phyloP scores from a whole-genome alignment of 2,113 vertebrate genomes.

The Buteo buteo region DNA sequence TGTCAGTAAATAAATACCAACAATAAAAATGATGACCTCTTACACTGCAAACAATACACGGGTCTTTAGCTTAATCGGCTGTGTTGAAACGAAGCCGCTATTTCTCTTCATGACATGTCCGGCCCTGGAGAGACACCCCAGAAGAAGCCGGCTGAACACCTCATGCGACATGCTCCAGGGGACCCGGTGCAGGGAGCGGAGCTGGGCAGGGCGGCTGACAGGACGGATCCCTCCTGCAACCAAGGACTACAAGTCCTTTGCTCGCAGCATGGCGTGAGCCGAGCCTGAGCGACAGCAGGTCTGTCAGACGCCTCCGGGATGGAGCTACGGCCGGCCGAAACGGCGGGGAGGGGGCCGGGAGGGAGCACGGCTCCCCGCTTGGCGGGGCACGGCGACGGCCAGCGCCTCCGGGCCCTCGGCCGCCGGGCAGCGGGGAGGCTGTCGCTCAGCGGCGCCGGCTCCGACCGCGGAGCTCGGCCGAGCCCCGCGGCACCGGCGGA shows the following conservation, averaged over 20 bases:
- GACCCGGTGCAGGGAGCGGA: accelerated
- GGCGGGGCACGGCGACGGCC: too few species aligned
- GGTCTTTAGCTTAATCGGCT: not conserved
- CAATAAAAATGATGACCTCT: not conserved
- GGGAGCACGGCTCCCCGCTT: too few species aligned
- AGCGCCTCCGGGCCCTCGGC: too few species aligned
- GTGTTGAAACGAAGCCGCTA: not conserved
- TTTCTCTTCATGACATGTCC: not conserved
- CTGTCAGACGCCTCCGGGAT: too few species aligned
- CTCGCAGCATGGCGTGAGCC: not conserved
- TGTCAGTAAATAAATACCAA: not conserved
- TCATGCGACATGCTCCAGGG: not conserved
- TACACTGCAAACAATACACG: not conserved
- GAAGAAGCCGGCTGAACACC: not conserved
- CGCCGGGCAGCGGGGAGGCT: too few species aligned
- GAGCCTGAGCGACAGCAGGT: too few species aligned
- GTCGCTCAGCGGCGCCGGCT: too few species aligned
- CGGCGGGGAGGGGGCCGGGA: too few species aligned
- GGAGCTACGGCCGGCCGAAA: too few species aligned
- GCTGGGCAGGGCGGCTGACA: not conserved
- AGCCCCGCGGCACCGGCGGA: too few species aligned
- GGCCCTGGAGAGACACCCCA: too few species aligned
- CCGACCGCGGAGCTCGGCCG: too few species aligned
- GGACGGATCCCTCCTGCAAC: not conserved
- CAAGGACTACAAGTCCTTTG: not conserved